Base-by-base conservation (phyloP, 2,888 invertebrate genomes). In the Drosophila borealis region DNA sequence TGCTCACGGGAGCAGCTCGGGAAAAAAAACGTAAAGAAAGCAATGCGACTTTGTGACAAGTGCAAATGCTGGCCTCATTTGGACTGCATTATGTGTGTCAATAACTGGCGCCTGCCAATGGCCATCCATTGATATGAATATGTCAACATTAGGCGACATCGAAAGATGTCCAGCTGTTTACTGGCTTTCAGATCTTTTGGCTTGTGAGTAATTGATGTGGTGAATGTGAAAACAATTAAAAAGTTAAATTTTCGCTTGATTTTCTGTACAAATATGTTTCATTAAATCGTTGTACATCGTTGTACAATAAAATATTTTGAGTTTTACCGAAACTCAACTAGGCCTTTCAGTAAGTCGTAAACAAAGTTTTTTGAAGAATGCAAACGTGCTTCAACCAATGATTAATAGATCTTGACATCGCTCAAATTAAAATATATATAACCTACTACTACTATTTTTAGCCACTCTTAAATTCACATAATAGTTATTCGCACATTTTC, bases 11-110 rank as follows among this genome's bases (percentile, higher is more conserved):
- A 37, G 41, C 59, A 25, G 13, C 41, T 17, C 11, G 13, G 8
- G 1, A 17, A 45, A 44, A 42, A n/a, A 36, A 45, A 29, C 29
- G 8, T 8, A 53, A 46, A 39, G 8, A 2, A 11, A 5, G 11
- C 29, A 29, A 29, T 29, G 8, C 29, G 29, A 29, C 39, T 45
- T 51, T 39, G 37, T 45, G 50, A 37, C 42, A 50, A 56, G 33
- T 57, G 45, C 50, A 64, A 64, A 57, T 50, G 57, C 11, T 57
- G n/a, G 44, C 48, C 48, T 34, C 46, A 48, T 57, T 57, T 37
- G 13, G 25, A 4, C 19, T 34, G 25, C 25, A 55, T 9, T 37
- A 10, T 29, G 17, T 49, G 19, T n/a, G 25, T 17, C n/a, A 10
- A 54, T 37, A 46, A 14, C 37, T 61, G 61, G 39, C 34, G 33